Conservation (phyloP, 2,888 invertebrate genomes). For the Lamproptera curius region DNA sequence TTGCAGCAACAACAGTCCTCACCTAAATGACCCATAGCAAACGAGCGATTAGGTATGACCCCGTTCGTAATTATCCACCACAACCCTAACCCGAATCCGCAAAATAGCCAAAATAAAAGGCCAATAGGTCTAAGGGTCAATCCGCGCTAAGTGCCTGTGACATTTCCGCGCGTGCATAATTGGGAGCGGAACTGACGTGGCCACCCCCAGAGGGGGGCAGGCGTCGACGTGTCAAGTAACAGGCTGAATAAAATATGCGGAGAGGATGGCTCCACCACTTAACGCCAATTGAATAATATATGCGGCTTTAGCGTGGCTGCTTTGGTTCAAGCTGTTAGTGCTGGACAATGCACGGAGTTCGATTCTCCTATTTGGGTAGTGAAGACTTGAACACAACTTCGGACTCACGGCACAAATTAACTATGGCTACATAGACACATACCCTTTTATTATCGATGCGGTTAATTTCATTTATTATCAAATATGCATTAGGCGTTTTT, state of each 20-base stretch:
- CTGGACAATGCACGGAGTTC: too few species aligned
- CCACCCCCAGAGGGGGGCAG: constrained; percentile 34
- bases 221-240: constrained; percentile 74
- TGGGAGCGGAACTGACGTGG: constrained; percentile 65
- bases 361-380: too few species aligned
- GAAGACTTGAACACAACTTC: too few species aligned
- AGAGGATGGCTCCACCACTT: constrained; percentile 71
- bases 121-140: constrained; percentile 76
- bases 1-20: too few species aligned
- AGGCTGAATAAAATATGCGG: constrained; percentile 68
- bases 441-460: too few species aligned
- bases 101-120: constrained; percentile 64
- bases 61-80: constrained; percentile 33
- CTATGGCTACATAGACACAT: too few species aligned
- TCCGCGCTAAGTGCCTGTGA: constrained; percentile 60
- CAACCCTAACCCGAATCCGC: constrained; percentile 52
- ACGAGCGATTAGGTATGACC: constrained; percentile 19
- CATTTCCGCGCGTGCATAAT: constrained; percentile 73
- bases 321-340: constrained; percentile 21
- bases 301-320: constrained; percentile 47
- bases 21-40: too few species aligned
- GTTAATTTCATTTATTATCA: too few species aligned
- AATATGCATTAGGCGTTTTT: too few species aligned
- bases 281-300: constrained; percentile 67
- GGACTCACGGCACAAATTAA: too few species aligned